Percentiles rank a stretch among this genome's conserved stretches.
Conservation (phyloP, 2,888 invertebrate genomes). For the Lapara coniferarum region DNA sequence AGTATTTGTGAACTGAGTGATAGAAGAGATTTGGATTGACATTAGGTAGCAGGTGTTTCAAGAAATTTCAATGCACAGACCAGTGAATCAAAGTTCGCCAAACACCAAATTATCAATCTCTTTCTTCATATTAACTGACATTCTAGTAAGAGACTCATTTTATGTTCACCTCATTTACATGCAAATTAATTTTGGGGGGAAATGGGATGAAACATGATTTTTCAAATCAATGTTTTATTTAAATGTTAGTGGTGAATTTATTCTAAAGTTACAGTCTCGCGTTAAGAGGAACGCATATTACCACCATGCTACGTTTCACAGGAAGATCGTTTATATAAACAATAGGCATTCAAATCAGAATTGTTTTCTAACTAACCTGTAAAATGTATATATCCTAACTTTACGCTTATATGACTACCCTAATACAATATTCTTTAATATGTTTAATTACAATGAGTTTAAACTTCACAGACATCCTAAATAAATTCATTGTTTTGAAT, state of each 20-base stretch:
- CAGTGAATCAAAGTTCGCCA: not conserved
- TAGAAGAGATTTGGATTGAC: too few species aligned
- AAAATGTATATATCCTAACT: constrained; percentile 32
- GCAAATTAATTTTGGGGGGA: too few species aligned
- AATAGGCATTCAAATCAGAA: constrained; percentile 62
- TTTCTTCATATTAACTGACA: too few species aligned
- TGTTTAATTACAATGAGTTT: constrained; percentile 39
- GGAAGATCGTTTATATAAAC: constrained; percentile 54
- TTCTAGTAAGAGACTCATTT: too few species aligned
- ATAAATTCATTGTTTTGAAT: constrained; percentile 7
- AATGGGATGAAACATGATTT: not conserved
- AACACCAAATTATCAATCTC: not conserved
- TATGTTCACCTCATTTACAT: too few species aligned
- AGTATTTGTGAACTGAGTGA: not conserved
- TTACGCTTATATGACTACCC: constrained; percentile 30
- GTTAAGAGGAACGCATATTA: constrained; percentile 32
- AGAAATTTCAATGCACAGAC: too few species aligned
- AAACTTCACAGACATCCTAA: constrained; percentile 35
- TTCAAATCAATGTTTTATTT: not conserved
- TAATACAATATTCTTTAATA: constrained; percentile 29
- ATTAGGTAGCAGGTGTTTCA: too few species aligned
- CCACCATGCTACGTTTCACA: constrained; percentile 42
- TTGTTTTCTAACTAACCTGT: constrained; percentile 67
- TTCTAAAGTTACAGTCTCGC: constrained; percentile 11
- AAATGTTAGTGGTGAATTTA: not conserved